Base-by-base conservation (phyloP, 37 sponge, comb jelly and placozoan species). In the Eunapius fragilis region DNA sequence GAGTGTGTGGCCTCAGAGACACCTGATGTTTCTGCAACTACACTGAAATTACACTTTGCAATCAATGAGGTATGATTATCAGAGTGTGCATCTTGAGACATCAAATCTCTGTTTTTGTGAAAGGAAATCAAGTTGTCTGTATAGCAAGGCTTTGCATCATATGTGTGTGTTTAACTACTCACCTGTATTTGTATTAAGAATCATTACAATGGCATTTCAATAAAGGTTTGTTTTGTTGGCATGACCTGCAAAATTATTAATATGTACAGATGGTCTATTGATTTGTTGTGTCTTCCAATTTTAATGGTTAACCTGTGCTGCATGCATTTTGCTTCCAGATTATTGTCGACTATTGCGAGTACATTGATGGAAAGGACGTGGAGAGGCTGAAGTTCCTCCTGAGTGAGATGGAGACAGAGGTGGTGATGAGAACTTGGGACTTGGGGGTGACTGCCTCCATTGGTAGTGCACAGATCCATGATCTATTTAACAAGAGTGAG, bases 291-390 rank as follows among this genome's bases (percentile, higher is more conserved):
- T n/a, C n/a, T n/a, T n/a, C n/a, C n/a, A n/a, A n/a, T n/a, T n/a
- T 30, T 33, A 47, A 25, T 22, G 25, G 71, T 22, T 76, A 24
- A 25, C 72, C 72, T 78, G 58, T 13, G 6, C 17, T 13, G 58
- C 14, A 58, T 58, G 58, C 14, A 4, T 4, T 58, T 58, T 58
- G 7, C 22, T 69, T 41, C 2, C 68, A 91, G 91, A 69, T 86
- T 67, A 74, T 41, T 23, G 34, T 91, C 5, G 6, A 68, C 27
- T 91, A 86, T 67, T 78, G 78, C 86, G 87, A 85, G 67, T 68
- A 87, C 25, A 11, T 47, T 24, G 72, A 86, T 45, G 45, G 49
- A 25, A 17, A 30, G 23, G 91, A 86, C 58, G 71, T 58, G 27
- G 80, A 84, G 31, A 49, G 79, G 0, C 83, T 91, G 22, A 83